Base-by-base conservation (phyloP, 2,797 vertebrate species). In the Toxotes lorentzi region DNA sequence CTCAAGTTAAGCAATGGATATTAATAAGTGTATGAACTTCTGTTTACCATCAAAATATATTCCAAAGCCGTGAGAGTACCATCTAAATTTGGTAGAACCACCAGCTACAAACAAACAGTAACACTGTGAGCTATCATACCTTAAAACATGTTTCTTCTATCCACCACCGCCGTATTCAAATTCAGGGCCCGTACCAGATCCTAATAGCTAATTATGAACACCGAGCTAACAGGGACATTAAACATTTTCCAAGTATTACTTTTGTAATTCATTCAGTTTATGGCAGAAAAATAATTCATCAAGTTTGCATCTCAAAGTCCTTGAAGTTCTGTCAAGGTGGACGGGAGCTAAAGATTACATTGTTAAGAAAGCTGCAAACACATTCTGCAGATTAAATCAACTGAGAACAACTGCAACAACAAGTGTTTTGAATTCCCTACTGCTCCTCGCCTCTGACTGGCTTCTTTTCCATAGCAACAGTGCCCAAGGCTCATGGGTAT, bases 321-420 rank as follows among this genome's bases (percentile, higher is more conserved):
- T 53, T 24, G 11, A 53, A 53, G 27, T 27, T 27, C 23, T 53
- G 51, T 53, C 2, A 27, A n/a, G 57, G 21, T 23, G 34, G 57
- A 59, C 57, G 6, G 57, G 21, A 59, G 34, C 58, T 40, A 23
- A 41, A 27, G 35, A 16, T 5, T 16, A 59, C 0, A 4, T 2
- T 12, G 21, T 59, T 35, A 13, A 19, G 0, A 50, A 21, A 48
- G 21, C 47, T n/a, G 47, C 21, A 13, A 48, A 21, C 12, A 47
- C 17, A 11, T 10, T 45, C 61, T 21, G 19, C 10, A 34, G 17
- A 34, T 32, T 12, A 41, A 24, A 51, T 3, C n/a, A 23, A 0
- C 14, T 40, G 38, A 14, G n/a, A 50, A 50, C 47, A 23, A 50
- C 48, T 50, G 48, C 21, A 66, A 66, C 32, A 65, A 66, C 47